Evolutionary conservation across 2,888 invertebrate species (phyloP).

Genomic region (Steromphala cineraria): DNA sequence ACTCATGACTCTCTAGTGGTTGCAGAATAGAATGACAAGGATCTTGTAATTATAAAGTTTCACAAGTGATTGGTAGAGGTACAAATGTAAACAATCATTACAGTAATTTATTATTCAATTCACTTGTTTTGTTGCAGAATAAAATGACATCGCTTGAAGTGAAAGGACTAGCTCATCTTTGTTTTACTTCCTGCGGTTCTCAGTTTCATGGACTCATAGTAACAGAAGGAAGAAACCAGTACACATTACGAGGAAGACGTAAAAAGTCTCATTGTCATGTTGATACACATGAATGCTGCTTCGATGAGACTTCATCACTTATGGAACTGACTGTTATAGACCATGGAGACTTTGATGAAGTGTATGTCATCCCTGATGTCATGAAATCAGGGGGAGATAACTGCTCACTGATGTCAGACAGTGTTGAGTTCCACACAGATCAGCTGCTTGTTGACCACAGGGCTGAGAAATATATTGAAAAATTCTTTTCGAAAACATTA

Average conservation of each 20-base stretch:
- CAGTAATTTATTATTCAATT: neutral
- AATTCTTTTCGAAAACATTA: slow-evolving; percentile 39
- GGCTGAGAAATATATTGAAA: slow-evolving; percentile 36
- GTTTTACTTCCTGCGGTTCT: slow-evolving; percentile 22
- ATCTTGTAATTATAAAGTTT: no score
- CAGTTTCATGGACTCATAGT: slow-evolving; percentile 23
- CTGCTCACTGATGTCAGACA: slow-evolving; percentile 39
- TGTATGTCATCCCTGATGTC: slow-evolving; percentile 34
- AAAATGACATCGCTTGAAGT: slow-evolving; percentile 8
- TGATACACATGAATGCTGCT: slow-evolving; percentile 40
- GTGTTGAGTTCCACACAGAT: slow-evolving; percentile 44
- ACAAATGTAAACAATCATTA: no score
- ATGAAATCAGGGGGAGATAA: slow-evolving; percentile 49
- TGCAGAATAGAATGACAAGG: no score
- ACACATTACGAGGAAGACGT: slow-evolving; percentile 2
- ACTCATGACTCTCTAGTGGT: no score
- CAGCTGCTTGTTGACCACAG: slow-evolving; percentile 39
- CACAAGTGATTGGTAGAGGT: no score
- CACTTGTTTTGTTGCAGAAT: neutral
- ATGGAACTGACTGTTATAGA: slow-evolving; percentile 30
- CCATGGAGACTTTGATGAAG: slow-evolving; percentile 29
- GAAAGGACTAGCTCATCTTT: slow-evolving; percentile 29
- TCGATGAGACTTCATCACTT: slow-evolving; percentile 26
- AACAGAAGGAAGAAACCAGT: slow-evolving; percentile 21
- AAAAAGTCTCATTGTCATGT: neutral